Evolutionary conservation across 2,888 invertebrate genomes (phyloP), one percentile per base, ranked within the genome.

Genomic region (Philereme transversata): DNA sequence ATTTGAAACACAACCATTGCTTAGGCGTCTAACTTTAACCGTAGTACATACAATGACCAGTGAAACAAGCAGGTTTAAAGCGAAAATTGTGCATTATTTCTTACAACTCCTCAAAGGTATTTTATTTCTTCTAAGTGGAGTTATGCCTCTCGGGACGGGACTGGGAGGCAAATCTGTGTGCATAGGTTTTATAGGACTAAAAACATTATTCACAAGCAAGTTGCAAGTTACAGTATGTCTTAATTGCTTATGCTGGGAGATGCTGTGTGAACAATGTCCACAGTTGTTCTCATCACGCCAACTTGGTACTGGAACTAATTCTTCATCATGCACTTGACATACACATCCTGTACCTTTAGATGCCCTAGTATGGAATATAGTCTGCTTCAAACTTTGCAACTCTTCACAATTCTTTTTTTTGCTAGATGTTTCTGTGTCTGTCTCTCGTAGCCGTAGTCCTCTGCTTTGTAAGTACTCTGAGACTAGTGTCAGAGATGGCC

Each of bases 391-490:
- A 54, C 78, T 86, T 45, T 81, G 79, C 49, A 91, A 76, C 45
- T 90, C 87, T 9, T 86, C 85, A n/a, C 64, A 40, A 57, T 77
- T 86, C 67, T 77, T 86, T 67, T 80, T 51, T 55, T 78, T 86
- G 52, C 62, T 77, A 6, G 68, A 57, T 36, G 51, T 69, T 11
- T 65, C 33, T 10, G 70, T 58, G 36, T 81, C 79, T 49, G 74
- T 61, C 72, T 90, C 84, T 34, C 91, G 73, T 57, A 92, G 74
- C 8, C 87, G 81, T 46, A 90, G 77, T n/a, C 75, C 81, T 62
- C 91, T 83, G 46, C 74, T 86, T 72, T 90, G 88, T 50, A 92
- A 76, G 71, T 88, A 89, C 65, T 91, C 90, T 45, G 90, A 84
- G 5, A 92, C 86, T 51, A 90, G 67, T 48, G 85, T 90, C 43